These are phyloP conservation scores for Phaethon lepturus DNA, from an alignment of 2,113 vertebrate genomes.

Conservation along the genomic window DNA sequence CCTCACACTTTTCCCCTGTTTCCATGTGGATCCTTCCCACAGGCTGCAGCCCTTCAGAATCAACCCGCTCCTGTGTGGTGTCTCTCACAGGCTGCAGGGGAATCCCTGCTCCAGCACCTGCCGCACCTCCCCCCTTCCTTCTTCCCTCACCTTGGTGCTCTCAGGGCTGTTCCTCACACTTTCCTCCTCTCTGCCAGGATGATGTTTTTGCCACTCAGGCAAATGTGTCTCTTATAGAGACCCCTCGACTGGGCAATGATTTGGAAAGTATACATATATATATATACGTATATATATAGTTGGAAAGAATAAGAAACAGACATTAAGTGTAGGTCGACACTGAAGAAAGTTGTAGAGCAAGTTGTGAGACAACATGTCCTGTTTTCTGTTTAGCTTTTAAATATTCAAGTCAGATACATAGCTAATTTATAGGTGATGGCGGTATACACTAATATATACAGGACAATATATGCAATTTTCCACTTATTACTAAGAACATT, in stretches of 20 bases:
- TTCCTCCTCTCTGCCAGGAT: not conserved
- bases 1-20: not conserved
- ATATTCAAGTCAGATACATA: not conserved
- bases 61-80: not conserved
- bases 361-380: not conserved
- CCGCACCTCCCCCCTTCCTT: not conserved
- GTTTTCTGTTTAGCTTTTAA: not conserved
- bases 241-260: not conserved
- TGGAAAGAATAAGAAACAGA: not conserved
- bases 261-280: not conserved
- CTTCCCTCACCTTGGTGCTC: not conserved
- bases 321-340: not conserved
- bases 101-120: not conserved
- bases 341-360: not conserved
- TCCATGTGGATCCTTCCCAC: too few relatives aligned
- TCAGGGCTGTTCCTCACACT: not conserved
- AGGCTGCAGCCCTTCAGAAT: not conserved
- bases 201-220: not conserved
- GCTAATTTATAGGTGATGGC: not conserved
- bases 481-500: not conserved
- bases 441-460: not conserved
- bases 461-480: not conserved
- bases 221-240: not conserved
- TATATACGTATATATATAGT: too few relatives aligned
- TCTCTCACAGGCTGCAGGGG: not conserved